Conservation (phyloP, 2,888 invertebrate species). For the Deilephila porcellus region DNA sequence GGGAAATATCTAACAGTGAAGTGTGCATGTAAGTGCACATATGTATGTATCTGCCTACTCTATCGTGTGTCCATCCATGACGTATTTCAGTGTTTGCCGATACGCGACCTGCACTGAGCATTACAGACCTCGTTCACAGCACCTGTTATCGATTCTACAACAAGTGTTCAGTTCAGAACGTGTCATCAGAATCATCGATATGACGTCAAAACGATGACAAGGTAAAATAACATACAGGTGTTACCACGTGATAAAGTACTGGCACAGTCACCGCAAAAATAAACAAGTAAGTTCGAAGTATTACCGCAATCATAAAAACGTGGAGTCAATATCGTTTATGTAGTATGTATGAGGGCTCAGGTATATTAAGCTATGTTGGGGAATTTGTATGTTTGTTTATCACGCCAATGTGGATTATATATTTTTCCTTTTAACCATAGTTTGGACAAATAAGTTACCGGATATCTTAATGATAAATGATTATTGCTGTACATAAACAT, state of each 20-base stretch:
- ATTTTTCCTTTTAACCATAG: too few species aligned
- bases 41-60: background rate
- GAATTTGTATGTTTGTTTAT: too few species aligned
- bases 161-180: background rate
- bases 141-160: background rate
- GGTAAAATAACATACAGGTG: background rate
- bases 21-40: too few species aligned
- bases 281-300: background rate
- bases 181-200: constrained; percentile 2
- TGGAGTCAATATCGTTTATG: background rate
- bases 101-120: background rate
- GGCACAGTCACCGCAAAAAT: constrained; percentile 5
- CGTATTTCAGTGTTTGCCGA: background rate
- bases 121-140: background rate
- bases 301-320: background rate
- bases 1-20: background rate
- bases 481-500: too few species aligned
- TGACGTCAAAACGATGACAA: constrained; percentile 8
- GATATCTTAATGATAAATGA: too few species aligned
- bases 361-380: too few species aligned
- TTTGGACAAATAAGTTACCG: too few species aligned
- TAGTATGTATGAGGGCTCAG: background rate
- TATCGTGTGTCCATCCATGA: background rate
- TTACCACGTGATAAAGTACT: background rate
- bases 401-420: too few species aligned